These are phyloP conservation scores for Drosophila diplacantha DNA, from an alignment of 2,888 invertebrate genomes.

Conservation along the genomic window DNA sequence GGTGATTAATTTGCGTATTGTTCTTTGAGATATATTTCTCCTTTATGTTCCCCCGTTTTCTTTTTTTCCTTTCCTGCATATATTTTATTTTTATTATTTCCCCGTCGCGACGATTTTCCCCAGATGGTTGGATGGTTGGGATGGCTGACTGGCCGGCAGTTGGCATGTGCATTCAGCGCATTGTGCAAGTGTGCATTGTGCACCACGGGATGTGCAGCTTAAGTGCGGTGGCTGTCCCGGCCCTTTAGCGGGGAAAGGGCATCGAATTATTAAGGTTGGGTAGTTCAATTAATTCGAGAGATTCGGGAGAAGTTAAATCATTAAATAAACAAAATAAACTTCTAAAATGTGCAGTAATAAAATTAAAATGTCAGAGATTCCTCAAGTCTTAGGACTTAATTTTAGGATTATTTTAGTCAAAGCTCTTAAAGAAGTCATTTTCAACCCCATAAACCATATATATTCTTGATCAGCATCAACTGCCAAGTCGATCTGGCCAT, in stretches of 20 bases:
- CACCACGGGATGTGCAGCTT: conserved; percentile 9
- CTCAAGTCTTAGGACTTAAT: neutral
- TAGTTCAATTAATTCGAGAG: neutral
- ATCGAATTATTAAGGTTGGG: conserved; percentile 1
- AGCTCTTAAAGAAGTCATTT: neutral
- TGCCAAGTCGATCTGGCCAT: neutral
- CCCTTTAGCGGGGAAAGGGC: conserved; percentile 19
- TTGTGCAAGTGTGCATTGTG: conserved; percentile 10
- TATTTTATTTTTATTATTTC: conserved; percentile 32
- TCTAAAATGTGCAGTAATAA: neutral
- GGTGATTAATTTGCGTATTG: conserved; percentile 68
- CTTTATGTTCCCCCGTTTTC: conserved; percentile 5
- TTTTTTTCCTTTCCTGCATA: neutral
- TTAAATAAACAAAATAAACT: too few species aligned
- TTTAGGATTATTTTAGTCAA: neutral
- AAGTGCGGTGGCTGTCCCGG: conserved; percentile 15
- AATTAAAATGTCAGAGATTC: neutral
- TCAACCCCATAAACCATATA: neutral
- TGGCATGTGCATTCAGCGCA: conserved; percentile 20
- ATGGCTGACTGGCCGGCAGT: conserved; percentile 1
- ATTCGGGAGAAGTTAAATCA: neutral
- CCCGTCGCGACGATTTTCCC: conserved; percentile 24
- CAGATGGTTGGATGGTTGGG: conserved; percentile 11
- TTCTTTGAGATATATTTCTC: conserved; percentile 49
- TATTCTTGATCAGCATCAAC: neutral